Base-by-base conservation (phyloP, 2,113 vertebrate genomes). In the Burhinus oedicnemus region DNA sequence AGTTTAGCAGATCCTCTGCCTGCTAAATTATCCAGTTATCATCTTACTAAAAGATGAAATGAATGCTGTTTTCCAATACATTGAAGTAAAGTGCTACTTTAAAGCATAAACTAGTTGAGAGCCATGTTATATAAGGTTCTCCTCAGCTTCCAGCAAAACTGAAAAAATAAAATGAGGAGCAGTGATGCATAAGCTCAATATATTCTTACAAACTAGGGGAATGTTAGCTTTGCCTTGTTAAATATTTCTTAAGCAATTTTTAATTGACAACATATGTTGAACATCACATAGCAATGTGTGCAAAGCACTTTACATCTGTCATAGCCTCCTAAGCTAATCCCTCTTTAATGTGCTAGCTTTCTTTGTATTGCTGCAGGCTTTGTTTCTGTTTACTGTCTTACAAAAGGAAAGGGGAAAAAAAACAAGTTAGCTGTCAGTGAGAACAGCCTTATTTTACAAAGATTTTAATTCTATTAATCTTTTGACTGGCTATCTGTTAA, bases 241-340 rank as follows among this genome's bases (percentile, higher is more conserved):
- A 98, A 97, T 97, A 98, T 97, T 97, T 97, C 96, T 98, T 95
- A 98, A 98, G 85, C 91, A 97, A 97, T 89, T 98, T 98, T 98
- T 98, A 97, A 98, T 98, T 97, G 96, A 97, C 96, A 97, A 91
- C 97, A 97, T 97, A 97, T 98, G 97, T 95, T 97, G 86, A 97
- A 97, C 87, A 97, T 97, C 96, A 97, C 96, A 98, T 49, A 97
- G 83, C 89, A 97, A 95, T 91, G 93, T 95, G 83, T 81, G 79
- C 95, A 94, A 93, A 98, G 89, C 61, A 96, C 78, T 97, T 96
- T 96, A 83, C 94, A 97, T 97, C 97, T 98, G 96, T 97, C 96
- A 98, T 74, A 96, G 60, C 36, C 89, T 96, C 92, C 94, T 95
- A 92, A 97, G 64, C 36, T 97, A 97, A 98, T 97, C 96, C 71